phyloP scores from a whole-genome alignment of 2,113 vertebrate genomes.

The Oxygymnocypris stewartii region DNA sequence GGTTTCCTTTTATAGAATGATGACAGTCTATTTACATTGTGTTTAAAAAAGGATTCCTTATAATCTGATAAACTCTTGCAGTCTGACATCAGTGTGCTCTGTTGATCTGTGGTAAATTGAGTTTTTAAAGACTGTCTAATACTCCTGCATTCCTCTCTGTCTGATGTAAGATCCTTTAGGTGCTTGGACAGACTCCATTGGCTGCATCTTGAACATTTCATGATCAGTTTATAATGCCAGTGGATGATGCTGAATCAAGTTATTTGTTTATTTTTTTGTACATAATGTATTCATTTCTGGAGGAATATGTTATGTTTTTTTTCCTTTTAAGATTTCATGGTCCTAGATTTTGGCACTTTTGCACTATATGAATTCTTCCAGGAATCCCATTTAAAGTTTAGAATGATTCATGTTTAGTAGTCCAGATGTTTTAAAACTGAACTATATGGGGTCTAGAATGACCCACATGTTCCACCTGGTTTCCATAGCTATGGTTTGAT shows the following conservation, averaged over 20 bases:
- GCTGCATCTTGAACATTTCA: conserved; percentile 21
- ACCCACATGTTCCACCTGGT: conserved; percentile 32
- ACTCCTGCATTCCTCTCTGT: conserved; percentile 5
- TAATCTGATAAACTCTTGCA: conserved; percentile 1
- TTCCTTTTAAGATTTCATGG: not conserved
- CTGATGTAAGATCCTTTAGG: conserved; percentile 27
- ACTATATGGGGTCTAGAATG: not conserved
- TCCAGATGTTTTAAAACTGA: conserved; percentile 25
- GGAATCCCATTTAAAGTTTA: not conserved
- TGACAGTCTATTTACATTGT: conserved; percentile 4
- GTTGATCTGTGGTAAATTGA: conserved; percentile 19
- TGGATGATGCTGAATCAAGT: not conserved
- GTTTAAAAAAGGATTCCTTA: conserved; percentile 8
- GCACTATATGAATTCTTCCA: not conserved
- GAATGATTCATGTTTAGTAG: not conserved
- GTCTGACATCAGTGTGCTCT: not conserved
- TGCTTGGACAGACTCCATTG: conserved; percentile 3
- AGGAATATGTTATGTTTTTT: not conserved
- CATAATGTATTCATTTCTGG: not conserved
- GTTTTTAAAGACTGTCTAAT: not conserved
- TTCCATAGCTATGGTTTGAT: not conserved
- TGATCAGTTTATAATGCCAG: conserved; percentile 12
- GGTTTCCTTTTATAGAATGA: not conserved
- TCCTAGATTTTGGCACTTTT: too few species aligned
- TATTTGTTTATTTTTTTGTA: not conserved